These are phyloP conservation scores for Isotomurus palustris DNA, from an alignment of 2,888 invertebrate species.

Conservation along the genomic window DNA sequence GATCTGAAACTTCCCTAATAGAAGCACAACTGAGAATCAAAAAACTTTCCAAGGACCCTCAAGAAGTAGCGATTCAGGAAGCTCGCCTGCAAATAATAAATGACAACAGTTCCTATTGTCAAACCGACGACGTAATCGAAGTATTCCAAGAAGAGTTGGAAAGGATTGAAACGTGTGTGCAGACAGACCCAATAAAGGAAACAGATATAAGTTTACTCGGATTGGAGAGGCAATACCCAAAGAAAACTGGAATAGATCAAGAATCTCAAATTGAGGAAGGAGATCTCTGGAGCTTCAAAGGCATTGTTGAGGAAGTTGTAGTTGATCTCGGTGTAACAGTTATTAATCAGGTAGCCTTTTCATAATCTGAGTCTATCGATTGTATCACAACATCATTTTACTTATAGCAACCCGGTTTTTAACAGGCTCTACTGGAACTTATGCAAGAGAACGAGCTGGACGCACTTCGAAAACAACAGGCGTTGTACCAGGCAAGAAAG, in stretches of 20 bases:
- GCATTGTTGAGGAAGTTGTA: background rate
- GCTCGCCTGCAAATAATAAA: background rate
- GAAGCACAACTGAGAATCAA: background rate
- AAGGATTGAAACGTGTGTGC: background rate
- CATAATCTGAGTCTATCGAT: background rate
- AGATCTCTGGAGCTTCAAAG: slow-evolving; percentile 2
- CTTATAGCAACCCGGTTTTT: background rate
- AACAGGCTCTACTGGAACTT: slow-evolving; percentile 8
- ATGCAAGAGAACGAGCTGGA: slow-evolving; percentile 15
- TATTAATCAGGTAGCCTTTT: background rate
- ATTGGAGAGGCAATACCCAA: no score
- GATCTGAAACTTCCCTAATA: background rate
- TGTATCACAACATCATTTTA: no score
- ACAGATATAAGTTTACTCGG: background rate
- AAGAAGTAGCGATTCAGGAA: background rate
- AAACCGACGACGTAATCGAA: background rate
- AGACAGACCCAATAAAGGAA: slow-evolving; percentile 6
- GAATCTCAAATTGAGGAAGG: slow-evolving; percentile 5
- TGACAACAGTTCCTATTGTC: background rate
- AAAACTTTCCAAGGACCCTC: background rate
- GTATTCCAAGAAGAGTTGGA: background rate
- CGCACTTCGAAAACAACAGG: background rate
- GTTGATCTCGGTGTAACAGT: background rate
- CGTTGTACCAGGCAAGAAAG: background rate
- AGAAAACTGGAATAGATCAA: background rate